Conservation (phyloP, 1,140 invertebrate genomes). For the Cephus cinctus region DNA sequence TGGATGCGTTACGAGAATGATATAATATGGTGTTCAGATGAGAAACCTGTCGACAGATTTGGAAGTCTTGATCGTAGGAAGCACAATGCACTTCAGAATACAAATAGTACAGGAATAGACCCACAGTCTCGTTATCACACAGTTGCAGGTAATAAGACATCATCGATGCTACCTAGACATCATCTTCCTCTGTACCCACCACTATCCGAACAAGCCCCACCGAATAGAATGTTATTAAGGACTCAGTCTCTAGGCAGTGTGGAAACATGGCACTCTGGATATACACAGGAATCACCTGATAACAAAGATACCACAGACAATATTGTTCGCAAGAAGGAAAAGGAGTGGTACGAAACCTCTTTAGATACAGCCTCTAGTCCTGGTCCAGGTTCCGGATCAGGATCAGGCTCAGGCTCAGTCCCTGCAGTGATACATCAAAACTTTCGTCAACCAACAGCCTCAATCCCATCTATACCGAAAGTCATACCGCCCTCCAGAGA, state of each 20-base stretch:
- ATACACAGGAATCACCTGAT: slow-evolving; percentile 25
- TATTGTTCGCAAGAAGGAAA: slow-evolving; percentile 55
- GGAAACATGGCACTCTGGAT: slow-evolving; percentile 52
- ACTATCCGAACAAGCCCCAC: slow-evolving; percentile 52
- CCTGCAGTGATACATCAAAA: slow-evolving; percentile 35
- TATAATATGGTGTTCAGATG: slow-evolving; percentile 45
- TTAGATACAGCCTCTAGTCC: slow-evolving; percentile 60
- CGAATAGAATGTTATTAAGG: slow-evolving; percentile 56
- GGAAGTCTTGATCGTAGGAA: slow-evolving; percentile 66
- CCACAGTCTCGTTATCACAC: slow-evolving; percentile 37
- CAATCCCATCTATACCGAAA: slow-evolving; percentile 37
- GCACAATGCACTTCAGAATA: slow-evolving; percentile 47
- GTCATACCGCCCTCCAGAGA: slow-evolving; percentile 37
- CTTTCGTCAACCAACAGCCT: slow-evolving; percentile 22
- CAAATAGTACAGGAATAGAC: slow-evolving; percentile 28
- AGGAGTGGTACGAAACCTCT: slow-evolving; percentile 75
- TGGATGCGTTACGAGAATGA: slow-evolving; percentile 42
- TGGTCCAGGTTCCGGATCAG: slow-evolving; percentile 13
- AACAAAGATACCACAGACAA: slow-evolving; percentile 39
- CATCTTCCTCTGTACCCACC: slow-evolving; percentile 20
- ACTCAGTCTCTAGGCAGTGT: slow-evolving; percentile 66
- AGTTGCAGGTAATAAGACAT: slow-evolving; percentile 36
- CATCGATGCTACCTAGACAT: slow-evolving; percentile 14
- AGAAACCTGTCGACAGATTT: slow-evolving; percentile 53
- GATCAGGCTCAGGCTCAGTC: slow-evolving; percentile 8